Base-by-base conservation (phyloP, 2,797 vertebrate species). In the Scyliorhinus canicula region DNA sequence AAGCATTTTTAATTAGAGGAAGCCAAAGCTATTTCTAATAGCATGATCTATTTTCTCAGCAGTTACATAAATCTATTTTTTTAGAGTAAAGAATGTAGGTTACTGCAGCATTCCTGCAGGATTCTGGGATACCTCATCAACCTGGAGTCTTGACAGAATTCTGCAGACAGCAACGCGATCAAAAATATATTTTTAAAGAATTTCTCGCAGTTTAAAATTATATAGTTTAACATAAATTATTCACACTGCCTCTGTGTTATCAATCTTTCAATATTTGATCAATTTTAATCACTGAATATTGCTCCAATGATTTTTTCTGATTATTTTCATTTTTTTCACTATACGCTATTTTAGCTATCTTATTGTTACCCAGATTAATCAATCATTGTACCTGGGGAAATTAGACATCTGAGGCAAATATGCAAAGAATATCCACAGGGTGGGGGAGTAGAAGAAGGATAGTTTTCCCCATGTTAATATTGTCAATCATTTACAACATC, bases 41-140 rank as follows among this genome's bases (percentile, higher is more conserved):
- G n/a, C 35, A 40, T 21, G 16, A 91, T 40, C 57, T 91, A 91
- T 91, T 91, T 91, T 91, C n/a, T 21, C 57, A 65, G 88, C 40
- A 91, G 60, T 57, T 91, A 65, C 88, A 91, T 91, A 91, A 91
- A 91, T 91, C 88, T 21, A 57, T 26, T 91, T 65, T 26, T 91
- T 65, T 21, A 24, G 9, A n/a, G 50, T 65, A 65, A 91, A 44
- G 57, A 91, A 91, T 91, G n/a, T 91, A 44, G 88, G 88, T 65
- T 63, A 91, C 88, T 91, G 57, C 88, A 26, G 88, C 24, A 65
- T 91, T 90, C 3, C 40, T 0, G 2, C 65, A 65, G 57, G 12
- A 44, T 63, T 91, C 24, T 91, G 88, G 88, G 57, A 91, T 65
- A 40, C 21, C 21, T 21, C 21, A 91, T 65, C 60, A 65, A 21